phyloP scores from a whole-genome alignment of 1,140 invertebrate genomes.

The Adelges cooleyi region DNA sequence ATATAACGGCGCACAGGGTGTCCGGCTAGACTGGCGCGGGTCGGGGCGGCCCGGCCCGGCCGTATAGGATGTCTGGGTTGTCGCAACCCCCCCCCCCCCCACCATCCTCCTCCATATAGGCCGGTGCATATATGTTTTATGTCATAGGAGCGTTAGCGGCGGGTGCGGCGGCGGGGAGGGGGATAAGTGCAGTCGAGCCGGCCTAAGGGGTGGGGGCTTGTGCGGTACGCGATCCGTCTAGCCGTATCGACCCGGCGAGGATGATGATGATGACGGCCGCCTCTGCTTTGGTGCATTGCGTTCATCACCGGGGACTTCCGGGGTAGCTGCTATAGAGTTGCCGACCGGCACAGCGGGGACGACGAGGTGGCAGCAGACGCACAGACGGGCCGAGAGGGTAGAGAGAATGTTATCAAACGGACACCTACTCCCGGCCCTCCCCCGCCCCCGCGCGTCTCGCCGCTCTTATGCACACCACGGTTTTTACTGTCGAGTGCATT shows the following conservation, averaged over 20 bases:
- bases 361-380: background rate
- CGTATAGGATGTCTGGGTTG: background rate
- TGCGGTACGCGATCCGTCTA: slow-evolving; percentile 31
- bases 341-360: too few species aligned
- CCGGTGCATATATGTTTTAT: background rate
- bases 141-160: too few species aligned
- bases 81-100: background rate
- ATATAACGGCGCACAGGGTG: background rate
- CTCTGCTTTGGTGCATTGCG: slow-evolving; percentile 25
- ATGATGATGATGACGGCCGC: background rate
- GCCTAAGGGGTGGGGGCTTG: background rate
- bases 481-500: too few species aligned
- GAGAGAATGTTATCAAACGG: background rate
- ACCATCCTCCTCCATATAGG: background rate
- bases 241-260: slow-evolving; percentile 26
- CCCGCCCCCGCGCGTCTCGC: background rate
- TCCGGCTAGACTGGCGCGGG: slow-evolving; percentile 21
- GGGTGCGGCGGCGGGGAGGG: background rate
- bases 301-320: slow-evolving; percentile 28
- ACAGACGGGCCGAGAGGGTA: background rate
- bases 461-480: too few species aligned
- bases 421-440: background rate
- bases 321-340: slow-evolving; percentile 26
- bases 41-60: background rate
- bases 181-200: background rate